phyloP scores from a whole-genome alignment of 1,140 invertebrate species.

The Nasonia vitripennis region DNA sequence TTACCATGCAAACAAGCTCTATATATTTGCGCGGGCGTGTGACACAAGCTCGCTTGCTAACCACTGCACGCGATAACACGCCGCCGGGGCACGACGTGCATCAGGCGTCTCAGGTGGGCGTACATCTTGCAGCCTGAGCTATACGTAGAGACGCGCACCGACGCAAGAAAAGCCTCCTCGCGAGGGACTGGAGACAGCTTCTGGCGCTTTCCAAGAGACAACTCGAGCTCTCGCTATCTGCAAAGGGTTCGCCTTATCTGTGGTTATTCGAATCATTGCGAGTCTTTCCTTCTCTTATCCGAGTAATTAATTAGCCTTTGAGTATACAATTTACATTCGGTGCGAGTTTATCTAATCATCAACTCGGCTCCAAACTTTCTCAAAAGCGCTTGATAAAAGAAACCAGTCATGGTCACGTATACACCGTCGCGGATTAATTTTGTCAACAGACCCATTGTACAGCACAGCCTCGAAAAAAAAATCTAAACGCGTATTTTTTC shows the following conservation, averaged over 20 bases:
- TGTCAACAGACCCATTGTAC: too few relatives aligned
- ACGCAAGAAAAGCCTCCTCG: not conserved
- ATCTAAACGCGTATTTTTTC: not conserved
- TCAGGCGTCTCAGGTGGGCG: not conserved
- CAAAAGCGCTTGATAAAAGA: too few relatives aligned
- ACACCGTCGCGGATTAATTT: too few relatives aligned
- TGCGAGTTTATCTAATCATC: too few relatives aligned
- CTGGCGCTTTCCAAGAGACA: not conserved
- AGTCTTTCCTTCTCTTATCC: too few relatives aligned
- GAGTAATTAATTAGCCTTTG: too few relatives aligned
- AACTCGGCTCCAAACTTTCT: too few relatives aligned
- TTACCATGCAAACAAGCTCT: not conserved
- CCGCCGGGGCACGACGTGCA: not conserved
- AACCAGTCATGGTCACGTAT: too few relatives aligned
- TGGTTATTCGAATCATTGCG: not conserved
- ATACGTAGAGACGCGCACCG: not conserved
- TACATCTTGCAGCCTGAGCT: not conserved
- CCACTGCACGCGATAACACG: not conserved
- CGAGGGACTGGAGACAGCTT: too few relatives aligned
- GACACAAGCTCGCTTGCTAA: not conserved
- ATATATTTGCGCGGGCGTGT: not conserved
- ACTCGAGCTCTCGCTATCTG: not conserved
- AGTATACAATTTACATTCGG: too few relatives aligned
- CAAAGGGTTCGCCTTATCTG: not conserved
- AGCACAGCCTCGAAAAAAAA: too few relatives aligned